phyloP scores from a whole-genome alignment of 2,797 vertebrate species.

The Gallinago solitaria region DNA sequence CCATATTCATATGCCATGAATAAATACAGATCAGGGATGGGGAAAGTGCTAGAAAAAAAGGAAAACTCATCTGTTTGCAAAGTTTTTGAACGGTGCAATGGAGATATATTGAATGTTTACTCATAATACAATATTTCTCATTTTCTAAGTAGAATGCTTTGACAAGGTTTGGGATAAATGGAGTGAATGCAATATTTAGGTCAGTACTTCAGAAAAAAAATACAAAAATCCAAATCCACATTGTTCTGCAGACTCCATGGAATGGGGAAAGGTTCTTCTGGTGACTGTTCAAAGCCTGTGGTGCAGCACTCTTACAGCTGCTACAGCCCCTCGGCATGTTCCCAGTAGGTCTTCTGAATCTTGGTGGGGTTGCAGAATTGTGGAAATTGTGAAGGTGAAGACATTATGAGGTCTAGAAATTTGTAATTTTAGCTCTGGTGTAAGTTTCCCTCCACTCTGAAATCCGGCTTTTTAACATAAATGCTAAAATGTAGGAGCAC shows the following conservation, averaged over 20 bases:
- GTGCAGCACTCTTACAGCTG: not conserved
- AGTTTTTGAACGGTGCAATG: not conserved
- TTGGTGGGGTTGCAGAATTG: not conserved
- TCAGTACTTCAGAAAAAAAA: not conserved
- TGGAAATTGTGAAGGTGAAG: not conserved
- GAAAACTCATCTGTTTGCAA: not conserved
- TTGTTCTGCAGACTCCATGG: not conserved
- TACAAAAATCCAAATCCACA: not conserved
- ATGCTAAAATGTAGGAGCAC: not conserved
- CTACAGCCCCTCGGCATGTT: not conserved
- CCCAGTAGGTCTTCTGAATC: not conserved
- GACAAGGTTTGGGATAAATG: not conserved
- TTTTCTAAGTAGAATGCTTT: not conserved
- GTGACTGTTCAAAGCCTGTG: not conserved
- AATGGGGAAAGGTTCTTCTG: not conserved
- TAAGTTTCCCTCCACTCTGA: not conserved
- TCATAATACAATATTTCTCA: not conserved
- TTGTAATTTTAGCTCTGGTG: not conserved
- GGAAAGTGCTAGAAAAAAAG: not conserved
- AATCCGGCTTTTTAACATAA: not conserved
- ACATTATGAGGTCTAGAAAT: not conserved
- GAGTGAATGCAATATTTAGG: not conserved
- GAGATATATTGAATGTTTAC: not conserved
- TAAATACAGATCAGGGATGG: not conserved
- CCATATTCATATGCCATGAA: not conserved